Base-by-base conservation (phyloP, 2,113 vertebrate species). In the Regulus satrapa region DNA sequence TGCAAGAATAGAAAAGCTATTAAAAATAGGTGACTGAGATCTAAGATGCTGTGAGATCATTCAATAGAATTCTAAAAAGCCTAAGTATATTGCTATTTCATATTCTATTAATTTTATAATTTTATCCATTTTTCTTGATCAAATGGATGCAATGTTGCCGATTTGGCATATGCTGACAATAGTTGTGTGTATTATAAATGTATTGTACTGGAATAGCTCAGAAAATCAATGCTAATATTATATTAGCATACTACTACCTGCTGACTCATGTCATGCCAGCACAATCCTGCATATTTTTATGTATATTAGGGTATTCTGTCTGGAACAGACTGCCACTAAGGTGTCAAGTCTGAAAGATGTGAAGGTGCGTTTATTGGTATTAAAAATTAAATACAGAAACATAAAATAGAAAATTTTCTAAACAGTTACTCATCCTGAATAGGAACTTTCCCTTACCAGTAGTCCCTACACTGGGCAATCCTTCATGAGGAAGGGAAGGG, bases 141-240 rank as follows among this genome's bases (percentile, higher is more conserved):
- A 89, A 89, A 94, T 54, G 94, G 89, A 61, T 71, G 1, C 45
- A 93, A 71, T 66, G 61, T 52, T 97, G 85, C 91, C 8, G 2
- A 91, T 95, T 95, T 97, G 90, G 78, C 76, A 95, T 73, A 55
- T 96, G 69, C 84, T 94, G 61, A 85, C 78, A 84, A 74, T 31
- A 67, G 34, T 26, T 94, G 52, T 18, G 41, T 96, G 94, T 95
- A 71, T 97, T 49, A 82, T 85, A 97, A 97, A 97, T 87, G 48
- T 77, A 69, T 95, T 90, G 71, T 79, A 84, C 45, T 76, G 38
- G 63, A 97, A 94, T 49, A 92, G 49, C 81, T 94, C 64, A 68
- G 91, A 95, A 80, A 96, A 97, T 97, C 97, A 58, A 97, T 97
- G 75, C 34, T 94, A 40, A 90, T 94, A 95, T 78, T 96, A 45